phyloP scores from a whole-genome alignment of 2,888 invertebrate species.

The Smittia sp. region DNA sequence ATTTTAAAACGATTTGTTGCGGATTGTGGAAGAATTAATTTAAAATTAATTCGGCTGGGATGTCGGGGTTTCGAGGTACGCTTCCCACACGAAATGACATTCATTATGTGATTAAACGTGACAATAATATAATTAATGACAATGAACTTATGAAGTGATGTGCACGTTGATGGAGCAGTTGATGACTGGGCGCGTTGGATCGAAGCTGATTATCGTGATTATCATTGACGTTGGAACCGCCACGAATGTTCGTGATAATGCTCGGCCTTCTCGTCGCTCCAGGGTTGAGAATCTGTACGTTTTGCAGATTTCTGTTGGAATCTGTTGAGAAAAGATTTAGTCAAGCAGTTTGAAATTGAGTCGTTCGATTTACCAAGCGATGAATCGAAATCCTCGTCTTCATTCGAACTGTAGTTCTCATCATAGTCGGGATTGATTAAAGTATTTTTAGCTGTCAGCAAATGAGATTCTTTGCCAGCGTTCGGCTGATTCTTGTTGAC shows the following conservation, averaged over 20 bases:
- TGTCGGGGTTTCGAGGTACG: background rate
- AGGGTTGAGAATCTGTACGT: slow-evolving; percentile 2
- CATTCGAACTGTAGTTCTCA: slow-evolving; percentile 21
- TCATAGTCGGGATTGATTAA: background rate
- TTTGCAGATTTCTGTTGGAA: slow-evolving; percentile 31
- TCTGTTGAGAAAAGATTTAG: background rate
- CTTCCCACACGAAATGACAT: slow-evolving; percentile 17
- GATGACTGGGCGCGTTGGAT: background rate
- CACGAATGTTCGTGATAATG: slow-evolving; percentile 14
- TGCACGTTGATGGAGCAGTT: background rate
- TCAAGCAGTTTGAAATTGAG: background rate
- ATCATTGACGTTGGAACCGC: slow-evolving; percentile 10
- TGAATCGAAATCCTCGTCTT: slow-evolving; percentile 21
- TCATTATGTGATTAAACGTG: slow-evolving; percentile 38
- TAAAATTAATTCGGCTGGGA: slow-evolving; percentile 32
- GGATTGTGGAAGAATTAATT: slow-evolving; percentile 20
- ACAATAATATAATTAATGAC: slow-evolving; percentile 35
- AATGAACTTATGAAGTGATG: slow-evolving; percentile 15
- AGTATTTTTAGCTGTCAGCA: background rate
- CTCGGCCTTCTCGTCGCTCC: slow-evolving; percentile 21
- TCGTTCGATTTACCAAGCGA: background rate
- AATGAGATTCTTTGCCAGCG: slow-evolving; percentile 16
- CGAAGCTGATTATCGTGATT: slow-evolving; percentile 15
- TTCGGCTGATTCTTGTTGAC: slow-evolving; percentile 45
- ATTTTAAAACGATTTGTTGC: slow-evolving; percentile 32